phyloP scores from a whole-genome alignment of 2,113 vertebrate species.

The Alligator mississippiensis region DNA sequence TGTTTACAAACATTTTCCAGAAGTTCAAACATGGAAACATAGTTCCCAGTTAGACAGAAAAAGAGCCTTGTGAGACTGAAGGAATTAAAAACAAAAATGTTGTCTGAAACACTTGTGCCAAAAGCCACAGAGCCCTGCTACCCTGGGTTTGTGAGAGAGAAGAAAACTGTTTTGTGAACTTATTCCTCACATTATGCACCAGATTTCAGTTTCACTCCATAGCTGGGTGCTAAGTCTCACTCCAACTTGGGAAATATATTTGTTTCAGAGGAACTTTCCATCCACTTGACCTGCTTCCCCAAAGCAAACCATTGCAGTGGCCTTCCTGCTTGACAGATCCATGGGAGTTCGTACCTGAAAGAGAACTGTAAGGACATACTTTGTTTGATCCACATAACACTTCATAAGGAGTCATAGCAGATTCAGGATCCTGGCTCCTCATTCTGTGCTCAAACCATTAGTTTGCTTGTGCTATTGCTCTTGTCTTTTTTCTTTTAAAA shows the following conservation, averaged over 20 bases:
- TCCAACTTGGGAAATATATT: constrained; percentile 11
- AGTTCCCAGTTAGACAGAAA: background rate
- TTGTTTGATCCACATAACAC: background rate
- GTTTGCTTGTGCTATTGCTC: background rate
- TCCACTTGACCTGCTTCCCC: background rate
- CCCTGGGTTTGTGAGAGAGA: background rate
- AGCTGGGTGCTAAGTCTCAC: background rate
- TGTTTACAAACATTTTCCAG: background rate
- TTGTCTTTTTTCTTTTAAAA: background rate
- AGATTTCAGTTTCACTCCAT: background rate
- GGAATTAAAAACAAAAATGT: constrained; percentile 37
- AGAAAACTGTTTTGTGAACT: background rate
- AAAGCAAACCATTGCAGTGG: background rate
- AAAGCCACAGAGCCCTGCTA: background rate
- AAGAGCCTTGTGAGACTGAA: background rate
- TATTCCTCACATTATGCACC: background rate
- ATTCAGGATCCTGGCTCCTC: background rate
- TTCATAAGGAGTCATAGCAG: background rate
- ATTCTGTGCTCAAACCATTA: background rate
- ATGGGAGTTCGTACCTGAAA: background rate
- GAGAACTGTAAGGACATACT: background rate
- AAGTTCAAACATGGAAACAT: background rate
- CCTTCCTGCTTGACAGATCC: background rate
- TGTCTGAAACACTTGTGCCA: background rate
- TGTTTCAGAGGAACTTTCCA: background rate